Conservation (phyloP, 1,140 invertebrate genomes). For the Cherax quadricarinatus region DNA sequence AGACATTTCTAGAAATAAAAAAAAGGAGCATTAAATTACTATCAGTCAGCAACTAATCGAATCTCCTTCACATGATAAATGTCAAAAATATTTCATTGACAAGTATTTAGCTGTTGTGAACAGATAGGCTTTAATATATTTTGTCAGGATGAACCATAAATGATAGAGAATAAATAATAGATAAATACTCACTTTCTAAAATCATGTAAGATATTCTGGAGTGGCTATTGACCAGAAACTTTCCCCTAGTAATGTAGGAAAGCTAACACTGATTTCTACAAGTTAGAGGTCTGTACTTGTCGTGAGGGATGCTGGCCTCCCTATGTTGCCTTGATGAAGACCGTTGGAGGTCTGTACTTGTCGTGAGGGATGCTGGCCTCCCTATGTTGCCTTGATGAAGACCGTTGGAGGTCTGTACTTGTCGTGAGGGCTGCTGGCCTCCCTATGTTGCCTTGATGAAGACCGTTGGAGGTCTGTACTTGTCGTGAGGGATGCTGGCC, state of each 20-base stretch:
- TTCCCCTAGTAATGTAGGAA: no score
- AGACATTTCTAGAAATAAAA: background rate
- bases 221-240: no score
- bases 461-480: background rate
- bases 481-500: background rate
- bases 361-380: background rate
- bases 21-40: conserved; percentile 83
- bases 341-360: background rate
- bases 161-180: background rate
- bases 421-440: background rate
- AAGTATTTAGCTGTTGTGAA: no score
- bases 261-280: no score
- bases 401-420: background rate
- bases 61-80: conserved; percentile 86
- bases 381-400: background rate
- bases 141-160: conserved; percentile 69
- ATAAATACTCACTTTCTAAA: background rate
- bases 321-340: background rate
- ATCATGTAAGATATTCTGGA: no score
- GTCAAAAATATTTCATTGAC: background rate
- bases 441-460: background rate
- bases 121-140: conserved; percentile 27
- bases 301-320: background rate
- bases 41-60: conserved; percentile 81
- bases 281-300: background rate